Base-by-base conservation (phyloP, 1,140 invertebrate genomes). In the Drosophila jambulina region DNA sequence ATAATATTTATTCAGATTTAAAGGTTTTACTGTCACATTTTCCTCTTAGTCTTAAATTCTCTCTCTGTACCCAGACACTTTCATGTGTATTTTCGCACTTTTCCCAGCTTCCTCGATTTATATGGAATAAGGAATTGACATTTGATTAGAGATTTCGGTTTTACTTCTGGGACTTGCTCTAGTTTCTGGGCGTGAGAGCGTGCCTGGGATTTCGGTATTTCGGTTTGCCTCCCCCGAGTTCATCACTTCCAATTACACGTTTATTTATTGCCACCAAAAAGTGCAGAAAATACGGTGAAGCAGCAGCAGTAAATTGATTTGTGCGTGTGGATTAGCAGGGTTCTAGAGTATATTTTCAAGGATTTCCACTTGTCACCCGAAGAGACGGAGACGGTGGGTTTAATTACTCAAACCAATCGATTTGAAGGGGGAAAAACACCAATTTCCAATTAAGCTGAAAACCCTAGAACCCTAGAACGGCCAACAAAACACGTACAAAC, bases 61-160 rank as follows among this genome's bases (percentile, higher is more conserved):
- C 27, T 64, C 36, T 12, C 21, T 23, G 27, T 61, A 0, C 15
- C 3, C 3, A 27, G 19, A 60, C 23, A 8, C 53, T 40, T 4
- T 6, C 21, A 38, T 42, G 67, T 23, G 64, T 65, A 71, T 72
- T 72, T 40, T 75, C 54, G 48, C 67, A 57, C 68, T 58, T 21
- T 45, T 51, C 9, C 64, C 64, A 81, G 29, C 49, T 90, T 71
- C 2, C 21, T 65, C 58, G 34, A 70, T 88, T 71, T 77, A 69
- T 79, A 90, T 85, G 80, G 78, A 90, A 90, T 90, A 90, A 90
- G 60, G 62, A 81, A 91, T 90, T 91, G 86, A 90, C 85, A 90
- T 90, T 90, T 90, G 85, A 90, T 90, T 90, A 85, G 82, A 88
- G 84, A 86, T 88, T 84, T 82, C 34, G 53, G 61, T 40, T 54